Evolutionary conservation across 2,888 invertebrate species (phyloP).

Genomic region (Sesia apiformis): DNA sequence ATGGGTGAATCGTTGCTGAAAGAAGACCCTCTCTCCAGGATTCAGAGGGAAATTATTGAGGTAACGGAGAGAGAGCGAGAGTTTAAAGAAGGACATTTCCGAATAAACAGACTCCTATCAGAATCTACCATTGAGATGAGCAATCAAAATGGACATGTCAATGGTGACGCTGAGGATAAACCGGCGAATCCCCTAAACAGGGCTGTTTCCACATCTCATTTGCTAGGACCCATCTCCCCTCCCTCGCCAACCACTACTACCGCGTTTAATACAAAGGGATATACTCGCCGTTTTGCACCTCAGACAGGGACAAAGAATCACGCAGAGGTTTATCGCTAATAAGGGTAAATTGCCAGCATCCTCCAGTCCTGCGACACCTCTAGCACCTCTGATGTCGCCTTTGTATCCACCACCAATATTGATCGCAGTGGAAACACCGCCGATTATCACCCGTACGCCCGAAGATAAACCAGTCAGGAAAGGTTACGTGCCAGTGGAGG

Average conservation of each 20-base stretch:
- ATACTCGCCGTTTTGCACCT: slow-evolving; percentile 77
- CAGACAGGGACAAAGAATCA: slow-evolving; percentile 82
- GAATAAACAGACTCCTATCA: no score
- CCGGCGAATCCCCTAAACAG: slow-evolving; percentile 44
- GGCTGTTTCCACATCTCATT: slow-evolving; percentile 62
- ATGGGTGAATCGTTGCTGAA: no score
- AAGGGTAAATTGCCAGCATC: slow-evolving; percentile 78
- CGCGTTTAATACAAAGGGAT: slow-evolving; percentile 60
- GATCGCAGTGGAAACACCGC: slow-evolving; percentile 35
- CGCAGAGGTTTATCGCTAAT: slow-evolving; percentile 89
- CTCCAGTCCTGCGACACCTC: no score
- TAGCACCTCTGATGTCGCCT: slow-evolving; percentile 43
- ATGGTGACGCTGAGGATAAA: slow-evolving; percentile 39
- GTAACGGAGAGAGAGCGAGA: no score
- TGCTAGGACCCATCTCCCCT: slow-evolving; percentile 51
- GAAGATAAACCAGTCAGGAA: slow-evolving; percentile 81
- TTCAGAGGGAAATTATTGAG: no score
- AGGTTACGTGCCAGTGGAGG: slow-evolving; percentile 88
- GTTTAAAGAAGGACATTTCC: no score
- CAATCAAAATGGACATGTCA: slow-evolving; percentile 58
- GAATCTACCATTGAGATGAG: no score
- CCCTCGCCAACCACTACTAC: slow-evolving; percentile 48
- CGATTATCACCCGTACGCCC: slow-evolving; percentile 70
- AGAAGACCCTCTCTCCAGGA: no score
- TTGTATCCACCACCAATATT: slow-evolving; percentile 24